These are phyloP conservation scores for Crepidodera aurea DNA, from an alignment of 2,888 invertebrate species.

Conservation along the genomic window DNA sequence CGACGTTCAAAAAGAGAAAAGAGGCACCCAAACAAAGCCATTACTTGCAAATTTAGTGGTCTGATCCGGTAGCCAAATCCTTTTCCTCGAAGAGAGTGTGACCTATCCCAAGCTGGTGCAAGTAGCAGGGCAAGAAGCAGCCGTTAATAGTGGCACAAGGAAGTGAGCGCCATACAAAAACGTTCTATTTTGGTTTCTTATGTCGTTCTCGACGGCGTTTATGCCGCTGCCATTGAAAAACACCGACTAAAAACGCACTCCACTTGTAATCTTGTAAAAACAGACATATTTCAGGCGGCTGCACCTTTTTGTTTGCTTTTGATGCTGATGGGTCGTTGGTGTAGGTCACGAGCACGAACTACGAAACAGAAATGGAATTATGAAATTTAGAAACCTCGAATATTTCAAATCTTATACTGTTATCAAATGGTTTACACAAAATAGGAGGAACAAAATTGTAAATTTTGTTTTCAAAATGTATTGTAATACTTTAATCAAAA, in stretches of 20 bases:
- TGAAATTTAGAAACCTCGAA: neutral
- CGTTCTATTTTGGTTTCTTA: constrained; percentile 59
- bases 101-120: constrained; percentile 44
- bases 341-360: constrained; percentile 43
- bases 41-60: constrained; percentile 10
- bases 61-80: constrained; percentile 20
- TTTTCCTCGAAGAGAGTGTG: constrained; percentile 21
- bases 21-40: constrained; percentile 17
- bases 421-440: no score
- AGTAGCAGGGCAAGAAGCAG: constrained; percentile 45
- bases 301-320: constrained; percentile 48
- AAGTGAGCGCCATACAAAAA: constrained; percentile 51
- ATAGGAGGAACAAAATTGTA: no score
- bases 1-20: neutral
- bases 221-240: constrained; percentile 49
- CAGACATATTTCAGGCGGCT: constrained; percentile 52
- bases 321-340: constrained; percentile 34
- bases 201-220: constrained; percentile 43
- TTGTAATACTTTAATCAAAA: no score
- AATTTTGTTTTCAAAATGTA: no score
- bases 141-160: constrained; percentile 45
- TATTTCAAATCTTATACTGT: no score
- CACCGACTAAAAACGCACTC: constrained; percentile 42
- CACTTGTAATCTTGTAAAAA: constrained; percentile 49
- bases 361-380: neutral